phyloP scores from a whole-genome alignment of 2,797 vertebrate species.

The Malacoraja senta region DNA sequence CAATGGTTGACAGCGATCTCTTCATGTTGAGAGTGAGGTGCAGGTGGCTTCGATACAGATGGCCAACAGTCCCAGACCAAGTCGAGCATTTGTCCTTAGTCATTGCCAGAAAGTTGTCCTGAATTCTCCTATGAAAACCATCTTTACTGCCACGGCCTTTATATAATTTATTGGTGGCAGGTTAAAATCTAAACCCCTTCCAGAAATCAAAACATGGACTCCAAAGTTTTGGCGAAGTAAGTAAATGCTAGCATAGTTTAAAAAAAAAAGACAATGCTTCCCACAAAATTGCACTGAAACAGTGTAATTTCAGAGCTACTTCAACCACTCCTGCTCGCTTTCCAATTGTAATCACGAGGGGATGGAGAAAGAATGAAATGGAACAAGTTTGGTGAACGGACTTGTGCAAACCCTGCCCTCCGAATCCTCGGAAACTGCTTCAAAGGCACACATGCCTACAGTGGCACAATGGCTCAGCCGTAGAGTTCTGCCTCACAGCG shows the following conservation, averaged over 20 bases:
- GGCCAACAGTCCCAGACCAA: background rate
- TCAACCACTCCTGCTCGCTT: background rate
- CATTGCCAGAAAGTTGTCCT: background rate
- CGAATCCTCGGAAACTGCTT: background rate
- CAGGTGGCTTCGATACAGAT: background rate
- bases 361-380: background rate
- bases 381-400: background rate
- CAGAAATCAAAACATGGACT: background rate
- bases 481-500: too few species aligned
- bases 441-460: too few species aligned
- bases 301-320: background rate
- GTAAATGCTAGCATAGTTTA: background rate
- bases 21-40: background rate
- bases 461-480: too few species aligned
- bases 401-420: background rate
- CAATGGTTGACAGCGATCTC: background rate
- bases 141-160: background rate
- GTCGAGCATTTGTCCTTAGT: background rate
- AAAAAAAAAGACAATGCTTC: background rate
- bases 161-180: background rate
- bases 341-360: background rate
- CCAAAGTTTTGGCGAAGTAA: background rate
- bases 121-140: background rate
- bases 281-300: background rate
- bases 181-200: background rate